Percentiles rank a stretch among this genome's conserved stretches.
These are phyloP conservation scores for Zaprionus lachaisei DNA, from an alignment of 1,140 invertebrate genomes.

Conservation along the genomic window DNA sequence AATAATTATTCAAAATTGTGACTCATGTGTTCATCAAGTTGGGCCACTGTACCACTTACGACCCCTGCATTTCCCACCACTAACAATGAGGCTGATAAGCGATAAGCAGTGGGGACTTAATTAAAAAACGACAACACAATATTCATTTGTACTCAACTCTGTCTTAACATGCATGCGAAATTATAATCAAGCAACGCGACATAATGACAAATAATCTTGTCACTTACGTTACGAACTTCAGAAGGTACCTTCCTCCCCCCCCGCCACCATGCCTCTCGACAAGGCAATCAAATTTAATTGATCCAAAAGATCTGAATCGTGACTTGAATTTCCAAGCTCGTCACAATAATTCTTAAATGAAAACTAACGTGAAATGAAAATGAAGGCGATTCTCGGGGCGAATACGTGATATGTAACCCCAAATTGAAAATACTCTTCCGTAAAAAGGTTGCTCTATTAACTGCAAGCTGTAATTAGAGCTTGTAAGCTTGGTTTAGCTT, in stretches of 20 bases:
- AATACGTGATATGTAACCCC: conserved; percentile 37
- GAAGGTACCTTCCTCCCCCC: not conserved
- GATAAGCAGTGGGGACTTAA: conserved; percentile 3
- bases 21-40: not conserved
- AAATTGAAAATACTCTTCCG: conserved; percentile 13
- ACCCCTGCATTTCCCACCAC: not conserved
- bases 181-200: conserved; percentile 46
- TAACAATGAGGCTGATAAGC: conserved; percentile 1
- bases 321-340: conserved; percentile 50
- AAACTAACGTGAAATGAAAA: conserved; percentile 41
- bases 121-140: conserved; percentile 5
- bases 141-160: conserved; percentile 24
- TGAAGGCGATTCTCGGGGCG: conserved; percentile 40
- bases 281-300: conserved; percentile 30
- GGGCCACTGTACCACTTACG: not conserved
- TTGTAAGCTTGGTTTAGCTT: conserved; percentile 4
- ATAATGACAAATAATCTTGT: conserved; percentile 61
- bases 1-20: not conserved
- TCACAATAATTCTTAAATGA: conserved; percentile 45
- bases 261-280: conserved; percentile 4
- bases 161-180: conserved; percentile 1
- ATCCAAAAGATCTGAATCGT: conserved; percentile 44
- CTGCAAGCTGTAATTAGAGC: not conserved
- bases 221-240: conserved; percentile 7
- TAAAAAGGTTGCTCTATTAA: not conserved